Base-by-base conservation (phyloP, 2,797 vertebrate species). In the Esox lucius region DNA sequence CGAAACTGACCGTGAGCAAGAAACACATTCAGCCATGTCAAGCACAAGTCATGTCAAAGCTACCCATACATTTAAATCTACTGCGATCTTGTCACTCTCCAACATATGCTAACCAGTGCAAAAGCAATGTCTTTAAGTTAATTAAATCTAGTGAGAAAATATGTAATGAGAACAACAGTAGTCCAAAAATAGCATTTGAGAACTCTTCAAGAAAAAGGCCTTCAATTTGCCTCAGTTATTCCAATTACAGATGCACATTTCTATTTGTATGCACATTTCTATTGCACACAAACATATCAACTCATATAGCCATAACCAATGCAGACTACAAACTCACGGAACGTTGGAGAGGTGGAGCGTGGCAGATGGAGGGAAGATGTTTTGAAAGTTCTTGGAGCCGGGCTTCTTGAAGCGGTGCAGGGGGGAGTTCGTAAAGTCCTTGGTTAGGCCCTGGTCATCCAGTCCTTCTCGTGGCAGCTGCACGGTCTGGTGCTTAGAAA, bases 321-420 rank as follows among this genome's bases (percentile, higher is more conserved):
- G 2, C 28, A 56, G 12, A 72, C 24, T 49, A 53, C 7, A 59
- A 17, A 26, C 89, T 92, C 92, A 98, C 97, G 96, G 94, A 87
- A 99, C 96, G 87, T 99, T 99, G 77, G 97, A 99, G 33, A 99
- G 94, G 82, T 99, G 98, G 82, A 99, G 96, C 0, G 98, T 99
- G 68, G 97, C 95, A 75, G 98, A 99, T 4, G 98, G 98, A 85
- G 97, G 98, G 67, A 98, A 99, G 87, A 99, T 99, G 88, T 99
- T 99, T 87, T 98, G 97, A 81, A 98, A 99, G 87, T 99, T 99
- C 93, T 99, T 99, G 72, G 97, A 98, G 71, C 98, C 98, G 16
- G 98, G 98, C 78, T 99, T 99, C 90, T 99, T 99, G 86, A 99
- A 99, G 84, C 98, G 97, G 89, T 99, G 98, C 67, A 99, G 92